Conservation (phyloP, 1,140 invertebrate genomes). For the Conopomorpha cramerella region DNA sequence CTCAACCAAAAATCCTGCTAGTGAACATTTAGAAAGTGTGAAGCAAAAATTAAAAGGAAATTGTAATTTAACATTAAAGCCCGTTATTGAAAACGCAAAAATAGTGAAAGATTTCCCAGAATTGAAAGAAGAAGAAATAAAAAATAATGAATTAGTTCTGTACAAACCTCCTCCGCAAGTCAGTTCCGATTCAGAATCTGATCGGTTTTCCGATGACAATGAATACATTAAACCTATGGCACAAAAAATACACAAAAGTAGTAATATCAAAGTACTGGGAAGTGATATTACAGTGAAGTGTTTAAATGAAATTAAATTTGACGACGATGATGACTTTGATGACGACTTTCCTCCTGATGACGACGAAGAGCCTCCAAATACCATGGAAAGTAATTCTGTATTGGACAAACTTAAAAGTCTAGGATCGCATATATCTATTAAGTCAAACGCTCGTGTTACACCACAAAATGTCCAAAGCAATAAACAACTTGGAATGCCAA, state of each 20-base stretch:
- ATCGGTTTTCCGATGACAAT: background rate
- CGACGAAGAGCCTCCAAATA: slow-evolving; percentile 13
- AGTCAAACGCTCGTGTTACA: slow-evolving; percentile 13
- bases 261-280: background rate
- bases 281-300: background rate
- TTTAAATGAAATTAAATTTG: background rate
- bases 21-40: no score
- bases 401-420: slow-evolving; percentile 13
- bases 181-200: background rate
- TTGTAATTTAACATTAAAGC: background rate
- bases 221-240: background rate
- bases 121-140: background rate
- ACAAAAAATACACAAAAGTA: no score
- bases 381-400: slow-evolving; percentile 19
- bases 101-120: no score
- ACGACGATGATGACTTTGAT: slow-evolving; percentile 5
- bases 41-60: no score
- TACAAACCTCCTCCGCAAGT: no score
- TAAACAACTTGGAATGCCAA: slow-evolving; percentile 3
- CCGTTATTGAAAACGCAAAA: background rate
- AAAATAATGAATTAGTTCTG: background rate
- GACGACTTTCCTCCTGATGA: slow-evolving; percentile 13
- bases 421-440: slow-evolving; percentile 5
- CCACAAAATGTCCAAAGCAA: background rate
- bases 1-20: no score